Evolutionary conservation across 2,797 vertebrate species (phyloP).

Genomic region (Hyperoplus immaculatus): DNA sequence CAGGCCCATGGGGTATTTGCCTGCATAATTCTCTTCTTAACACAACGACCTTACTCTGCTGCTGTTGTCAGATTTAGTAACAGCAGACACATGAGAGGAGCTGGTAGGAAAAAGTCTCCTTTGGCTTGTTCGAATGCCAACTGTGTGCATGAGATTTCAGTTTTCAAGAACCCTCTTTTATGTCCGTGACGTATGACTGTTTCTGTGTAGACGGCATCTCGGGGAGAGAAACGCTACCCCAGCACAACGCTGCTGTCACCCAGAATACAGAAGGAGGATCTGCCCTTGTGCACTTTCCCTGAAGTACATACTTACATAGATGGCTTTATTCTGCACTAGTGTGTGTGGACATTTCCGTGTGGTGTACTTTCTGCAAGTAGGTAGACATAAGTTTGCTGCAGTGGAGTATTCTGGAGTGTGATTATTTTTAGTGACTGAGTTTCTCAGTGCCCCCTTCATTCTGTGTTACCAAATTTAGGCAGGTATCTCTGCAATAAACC

Average conservation of each 20-base stretch:
- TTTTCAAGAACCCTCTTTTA: slow-evolving; percentile 54
- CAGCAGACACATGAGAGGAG: slow-evolving; percentile 63
- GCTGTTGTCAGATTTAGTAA: slow-evolving; percentile 81
- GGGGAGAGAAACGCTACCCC: slow-evolving; percentile 63
- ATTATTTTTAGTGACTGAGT: slow-evolving; percentile 72
- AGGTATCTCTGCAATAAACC: slow-evolving; percentile 38
- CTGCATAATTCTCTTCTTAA: slow-evolving; percentile 80
- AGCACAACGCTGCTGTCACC: slow-evolving; percentile 72
- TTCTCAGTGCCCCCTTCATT: slow-evolving; percentile 37
- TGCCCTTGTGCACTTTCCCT: slow-evolving; percentile 79
- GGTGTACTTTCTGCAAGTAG: slow-evolving; percentile 63
- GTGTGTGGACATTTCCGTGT: slow-evolving; percentile 42
- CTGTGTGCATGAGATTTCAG: slow-evolving; percentile 66
- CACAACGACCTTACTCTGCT: slow-evolving; percentile 74
- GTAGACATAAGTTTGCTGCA: slow-evolving; percentile 44
- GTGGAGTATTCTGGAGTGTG: slow-evolving; percentile 63
- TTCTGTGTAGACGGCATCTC: slow-evolving; percentile 72
- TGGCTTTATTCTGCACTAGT: slow-evolving; percentile 64
- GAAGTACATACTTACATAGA: slow-evolving; percentile 72
- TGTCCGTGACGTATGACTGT: slow-evolving; percentile 67
- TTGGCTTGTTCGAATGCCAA: slow-evolving; percentile 69
- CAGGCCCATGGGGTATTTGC: slow-evolving; percentile 69
- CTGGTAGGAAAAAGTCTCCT: slow-evolving; percentile 68
- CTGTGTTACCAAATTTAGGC: slow-evolving; percentile 47
- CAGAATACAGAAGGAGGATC: slow-evolving; percentile 79